Percentiles rank a stretch among this genome's conserved stretches.
Conservation (phyloP, 2,113 vertebrate species). For the Zapus hudsonius region DNA sequence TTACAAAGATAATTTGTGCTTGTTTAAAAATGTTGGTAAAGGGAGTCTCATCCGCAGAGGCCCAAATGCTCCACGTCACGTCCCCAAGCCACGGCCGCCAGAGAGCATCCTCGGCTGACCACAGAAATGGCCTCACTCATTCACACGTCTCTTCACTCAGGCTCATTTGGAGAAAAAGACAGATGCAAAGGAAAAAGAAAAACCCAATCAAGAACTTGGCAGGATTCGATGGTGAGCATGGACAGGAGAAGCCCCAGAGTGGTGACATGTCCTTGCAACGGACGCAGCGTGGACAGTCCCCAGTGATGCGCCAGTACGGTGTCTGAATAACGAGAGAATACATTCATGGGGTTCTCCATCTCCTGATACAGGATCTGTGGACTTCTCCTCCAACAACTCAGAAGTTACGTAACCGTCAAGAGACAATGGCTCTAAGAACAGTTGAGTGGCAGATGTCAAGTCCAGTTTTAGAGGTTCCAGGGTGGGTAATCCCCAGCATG, state of each 20-base stretch:
- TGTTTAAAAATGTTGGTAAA: constrained; percentile 92
- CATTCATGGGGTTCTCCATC: constrained; percentile 81
- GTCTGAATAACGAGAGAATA: constrained; percentile 81
- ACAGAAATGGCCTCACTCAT: constrained; percentile 89
- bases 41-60: constrained; percentile 84
- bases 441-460: constrained; percentile 29
- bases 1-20: constrained; percentile 98
- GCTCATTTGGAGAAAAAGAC: constrained; percentile 85
- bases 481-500: constrained; percentile 56
- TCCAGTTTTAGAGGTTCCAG: constrained; percentile 52
- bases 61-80: constrained; percentile 79
- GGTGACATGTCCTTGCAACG: constrained; percentile 81
- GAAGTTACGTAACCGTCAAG: constrained; percentile 67
- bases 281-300: constrained; percentile 76
- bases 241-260: constrained; percentile 78
- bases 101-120: constrained; percentile 89
- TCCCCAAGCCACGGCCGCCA: constrained; percentile 85
- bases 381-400: constrained; percentile 74
- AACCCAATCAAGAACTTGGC: constrained; percentile 73
- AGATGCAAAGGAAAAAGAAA: constrained; percentile 82
- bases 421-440: constrained; percentile 65
- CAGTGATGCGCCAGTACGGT: constrained; percentile 74
- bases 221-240: constrained; percentile 78
- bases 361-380: constrained; percentile 83
- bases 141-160: constrained; percentile 82